These are phyloP conservation scores for Heliconius melpomene DNA, from an alignment of 1,140 invertebrate genomes.

Conservation along the genomic window DNA sequence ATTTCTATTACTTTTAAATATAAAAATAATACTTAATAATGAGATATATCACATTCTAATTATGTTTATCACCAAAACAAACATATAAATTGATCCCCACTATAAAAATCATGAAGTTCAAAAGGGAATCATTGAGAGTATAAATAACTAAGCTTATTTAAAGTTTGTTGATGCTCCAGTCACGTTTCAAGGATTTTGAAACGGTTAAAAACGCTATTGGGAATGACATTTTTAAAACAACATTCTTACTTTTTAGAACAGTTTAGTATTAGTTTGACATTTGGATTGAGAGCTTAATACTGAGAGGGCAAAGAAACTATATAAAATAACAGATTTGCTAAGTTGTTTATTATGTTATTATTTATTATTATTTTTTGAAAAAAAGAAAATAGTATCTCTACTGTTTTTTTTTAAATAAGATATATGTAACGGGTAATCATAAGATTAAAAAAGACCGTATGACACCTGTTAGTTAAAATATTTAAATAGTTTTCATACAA, in stretches of 20 bases:
- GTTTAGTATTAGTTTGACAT: constrained; percentile 3
- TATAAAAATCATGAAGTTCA: constrained; percentile 67
- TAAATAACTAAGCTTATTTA: constrained; percentile 72
- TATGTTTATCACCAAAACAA: constrained; percentile 52
- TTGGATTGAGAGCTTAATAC: constrained; percentile 2
- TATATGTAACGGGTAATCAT: no score
- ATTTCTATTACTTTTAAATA: no score
- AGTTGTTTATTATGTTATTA: no score
- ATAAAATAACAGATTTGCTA: neutral
- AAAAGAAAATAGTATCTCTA: no score
- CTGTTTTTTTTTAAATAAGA: no score
- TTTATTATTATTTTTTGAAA: no score
- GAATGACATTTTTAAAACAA: constrained; percentile 74
- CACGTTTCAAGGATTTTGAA: constrained; percentile 78
- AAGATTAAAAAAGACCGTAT: no score
- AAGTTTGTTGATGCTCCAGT: constrained; percentile 76
- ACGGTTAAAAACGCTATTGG: constrained; percentile 79
- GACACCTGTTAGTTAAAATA: no score
- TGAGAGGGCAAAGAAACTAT: neutral
- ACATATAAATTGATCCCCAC: constrained; percentile 61
- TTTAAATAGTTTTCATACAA: no score
- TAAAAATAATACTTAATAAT: neutral
- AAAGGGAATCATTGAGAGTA: constrained; percentile 63
- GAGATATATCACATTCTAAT: neutral
- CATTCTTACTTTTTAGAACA: constrained; percentile 8